phyloP scores from a whole-genome alignment of 2,888 invertebrate species.

The Ichneumoninae sp. region DNA sequence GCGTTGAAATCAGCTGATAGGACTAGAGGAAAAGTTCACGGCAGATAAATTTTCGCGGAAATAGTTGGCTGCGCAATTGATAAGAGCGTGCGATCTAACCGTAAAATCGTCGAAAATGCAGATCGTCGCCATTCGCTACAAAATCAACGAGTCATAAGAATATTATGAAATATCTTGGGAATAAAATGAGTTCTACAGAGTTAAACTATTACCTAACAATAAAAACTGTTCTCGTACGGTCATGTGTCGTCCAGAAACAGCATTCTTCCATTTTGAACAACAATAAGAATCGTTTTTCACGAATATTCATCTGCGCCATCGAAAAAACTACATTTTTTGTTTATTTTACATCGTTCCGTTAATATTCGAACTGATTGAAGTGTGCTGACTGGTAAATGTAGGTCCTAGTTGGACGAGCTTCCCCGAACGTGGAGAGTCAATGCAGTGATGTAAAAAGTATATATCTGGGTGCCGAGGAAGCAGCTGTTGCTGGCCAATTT shows the following conservation, averaged over 20 bases:
- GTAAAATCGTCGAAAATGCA: not conserved
- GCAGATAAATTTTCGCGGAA: not conserved
- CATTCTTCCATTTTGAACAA: too few species aligned
- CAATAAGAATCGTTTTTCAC: not conserved
- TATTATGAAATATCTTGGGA: not conserved
- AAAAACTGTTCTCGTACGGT: too few species aligned
- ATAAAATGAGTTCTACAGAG: not conserved
- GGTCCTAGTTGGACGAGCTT: too few species aligned
- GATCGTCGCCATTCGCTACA: not conserved
- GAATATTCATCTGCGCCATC: not conserved
- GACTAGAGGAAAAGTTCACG: not conserved
- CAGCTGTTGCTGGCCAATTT: too few species aligned
- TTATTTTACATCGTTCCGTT: not conserved
- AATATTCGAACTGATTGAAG: too few species aligned
- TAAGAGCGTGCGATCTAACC: not conserved
- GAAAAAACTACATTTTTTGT: not conserved
- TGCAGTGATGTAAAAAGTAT: too few species aligned
- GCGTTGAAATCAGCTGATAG: not conserved
- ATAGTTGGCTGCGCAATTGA: not conserved
- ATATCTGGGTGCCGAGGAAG: too few species aligned
- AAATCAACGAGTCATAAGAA: not conserved
- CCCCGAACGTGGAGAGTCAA: too few species aligned
- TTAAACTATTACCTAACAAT: too few species aligned
- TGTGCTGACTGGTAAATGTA: too few species aligned
- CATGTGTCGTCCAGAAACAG: too few species aligned